Conservation (phyloP, 1,140 invertebrate genomes). For the Prorops nasuta region DNA sequence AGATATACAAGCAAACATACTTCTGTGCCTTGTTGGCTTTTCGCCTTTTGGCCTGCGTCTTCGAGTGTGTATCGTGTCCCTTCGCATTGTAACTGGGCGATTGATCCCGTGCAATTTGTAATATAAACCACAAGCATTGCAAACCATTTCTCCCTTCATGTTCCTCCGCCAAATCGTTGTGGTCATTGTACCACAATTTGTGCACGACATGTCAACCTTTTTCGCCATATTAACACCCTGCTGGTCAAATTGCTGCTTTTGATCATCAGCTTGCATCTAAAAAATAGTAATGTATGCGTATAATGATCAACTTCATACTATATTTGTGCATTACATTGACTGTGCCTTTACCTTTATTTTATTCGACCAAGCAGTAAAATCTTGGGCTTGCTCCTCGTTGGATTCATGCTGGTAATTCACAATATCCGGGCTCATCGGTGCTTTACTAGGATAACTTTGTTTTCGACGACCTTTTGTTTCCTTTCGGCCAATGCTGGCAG, state of each 20-base stretch:
- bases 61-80: conserved; percentile 94
- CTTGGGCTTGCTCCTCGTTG: conserved; percentile 50
- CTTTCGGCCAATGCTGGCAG: conserved; percentile 48
- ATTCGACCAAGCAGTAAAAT: conserved; percentile 52
- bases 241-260: conserved; percentile 45
- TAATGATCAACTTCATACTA: too few species aligned
- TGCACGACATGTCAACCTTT: conserved; percentile 72
- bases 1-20: conserved; percentile 30
- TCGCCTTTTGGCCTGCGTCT: conserved; percentile 82
- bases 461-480: conserved; percentile 66
- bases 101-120: conserved; percentile 90
- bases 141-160: conserved; percentile 87
- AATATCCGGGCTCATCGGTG: conserved; percentile 58
- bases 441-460: conserved; percentile 70
- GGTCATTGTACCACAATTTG: conserved; percentile 83
- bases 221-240: conserved; percentile 43
- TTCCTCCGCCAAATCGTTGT: conserved; percentile 92
- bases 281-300: too few species aligned
- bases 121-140: conserved; percentile 92
- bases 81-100: conserved; percentile 90
- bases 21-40: conserved; percentile 53
- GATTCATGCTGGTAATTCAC: conserved; percentile 48
- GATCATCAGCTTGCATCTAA: conserved; percentile 40
- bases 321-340: not conserved
- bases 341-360: conserved; percentile 45